A percentile compares a stretch with the other conserved stretches of the same genome.
Conservation (phyloP, 1,140 invertebrate species). For the Eciton burchellii region DNA sequence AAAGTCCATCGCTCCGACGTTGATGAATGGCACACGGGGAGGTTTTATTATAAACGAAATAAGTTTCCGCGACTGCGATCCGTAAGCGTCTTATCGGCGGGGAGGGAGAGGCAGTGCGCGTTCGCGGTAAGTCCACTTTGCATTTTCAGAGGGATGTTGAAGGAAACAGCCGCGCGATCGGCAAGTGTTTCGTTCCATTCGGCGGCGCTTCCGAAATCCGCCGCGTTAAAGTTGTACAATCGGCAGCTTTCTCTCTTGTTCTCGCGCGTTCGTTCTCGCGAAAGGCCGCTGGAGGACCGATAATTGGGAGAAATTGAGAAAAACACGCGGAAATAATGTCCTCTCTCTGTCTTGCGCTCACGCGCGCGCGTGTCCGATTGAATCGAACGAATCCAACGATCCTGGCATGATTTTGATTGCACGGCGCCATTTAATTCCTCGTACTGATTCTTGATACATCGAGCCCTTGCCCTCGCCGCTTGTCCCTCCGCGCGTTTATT, state of each 20-base stretch:
- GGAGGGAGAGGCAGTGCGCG: no score
- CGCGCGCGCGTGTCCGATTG: no score
- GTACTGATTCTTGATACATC: not conserved
- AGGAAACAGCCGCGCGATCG: not conserved
- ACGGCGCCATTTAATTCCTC: no score
- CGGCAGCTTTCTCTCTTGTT: not conserved
- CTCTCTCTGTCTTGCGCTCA: no score
- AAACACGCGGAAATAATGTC: not conserved
- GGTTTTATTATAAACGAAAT: conserved; percentile 57
- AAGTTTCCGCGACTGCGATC: conserved; percentile 38
- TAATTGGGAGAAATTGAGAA: not conserved
- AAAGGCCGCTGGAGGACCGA: no score
- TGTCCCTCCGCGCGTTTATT: not conserved
- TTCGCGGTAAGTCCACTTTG: no score
- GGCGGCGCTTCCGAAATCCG: not conserved
- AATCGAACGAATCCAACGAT: no score
- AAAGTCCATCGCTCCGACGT: conserved; percentile 32
- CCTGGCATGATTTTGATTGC: no score
- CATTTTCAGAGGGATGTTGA: not conserved
- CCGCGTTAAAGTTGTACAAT: not conserved
- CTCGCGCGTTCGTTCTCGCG: not conserved
- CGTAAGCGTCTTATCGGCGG: conserved; percentile 29
- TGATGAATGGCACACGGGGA: conserved; percentile 44
- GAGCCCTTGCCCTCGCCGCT: not conserved
- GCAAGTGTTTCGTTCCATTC: conserved; percentile 23